phyloP scores from a whole-genome alignment of 2,797 vertebrate genomes.

The Microctenopoma lineatum region DNA sequence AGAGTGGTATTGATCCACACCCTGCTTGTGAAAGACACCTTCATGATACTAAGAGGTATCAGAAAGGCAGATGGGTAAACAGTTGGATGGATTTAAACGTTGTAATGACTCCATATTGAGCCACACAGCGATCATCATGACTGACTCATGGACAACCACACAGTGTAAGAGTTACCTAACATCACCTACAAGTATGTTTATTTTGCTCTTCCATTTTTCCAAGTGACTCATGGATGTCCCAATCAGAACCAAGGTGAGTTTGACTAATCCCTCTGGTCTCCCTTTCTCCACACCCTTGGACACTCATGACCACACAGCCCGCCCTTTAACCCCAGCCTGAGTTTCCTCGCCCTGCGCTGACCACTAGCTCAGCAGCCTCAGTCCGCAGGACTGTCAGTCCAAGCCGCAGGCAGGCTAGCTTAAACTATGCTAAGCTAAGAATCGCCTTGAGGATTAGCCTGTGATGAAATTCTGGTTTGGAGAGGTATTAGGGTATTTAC shows the following conservation, averaged over 20 bases:
- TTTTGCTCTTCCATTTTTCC: conserved; percentile 34
- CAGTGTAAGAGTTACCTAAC: conserved; percentile 46
- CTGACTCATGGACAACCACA: conserved; percentile 50
- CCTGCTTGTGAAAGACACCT: conserved; percentile 17
- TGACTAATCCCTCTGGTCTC: conserved; percentile 41
- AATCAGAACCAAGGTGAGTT: conserved; percentile 34
- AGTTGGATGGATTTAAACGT: conserved; percentile 6
- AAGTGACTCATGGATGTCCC: conserved; percentile 58
- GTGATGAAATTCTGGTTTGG: conserved; percentile 69
- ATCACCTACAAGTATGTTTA: conserved; percentile 22
- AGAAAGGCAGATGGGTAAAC: conserved; percentile 21
- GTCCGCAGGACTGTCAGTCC: conserved; percentile 2
- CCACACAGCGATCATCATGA: conserved; percentile 15
- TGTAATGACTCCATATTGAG: conserved; percentile 29
- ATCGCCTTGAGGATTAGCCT: conserved; percentile 47
- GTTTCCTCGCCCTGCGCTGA: conserved; percentile 46
- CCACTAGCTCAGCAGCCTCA: conserved; percentile 37
- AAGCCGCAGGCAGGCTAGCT: conserved; percentile 32
- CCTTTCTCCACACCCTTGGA: conserved; percentile 68
- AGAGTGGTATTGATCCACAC: neutral
- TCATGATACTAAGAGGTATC: neutral
- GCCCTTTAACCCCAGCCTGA: conserved; percentile 33
- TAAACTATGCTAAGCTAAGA: conserved; percentile 45
- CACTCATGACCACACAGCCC: conserved; percentile 49
- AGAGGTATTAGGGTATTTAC: conserved; percentile 45